Evolutionary conservation across 2,797 vertebrate genomes (phyloP).

Genomic region (Sebastes jordani): DNA sequence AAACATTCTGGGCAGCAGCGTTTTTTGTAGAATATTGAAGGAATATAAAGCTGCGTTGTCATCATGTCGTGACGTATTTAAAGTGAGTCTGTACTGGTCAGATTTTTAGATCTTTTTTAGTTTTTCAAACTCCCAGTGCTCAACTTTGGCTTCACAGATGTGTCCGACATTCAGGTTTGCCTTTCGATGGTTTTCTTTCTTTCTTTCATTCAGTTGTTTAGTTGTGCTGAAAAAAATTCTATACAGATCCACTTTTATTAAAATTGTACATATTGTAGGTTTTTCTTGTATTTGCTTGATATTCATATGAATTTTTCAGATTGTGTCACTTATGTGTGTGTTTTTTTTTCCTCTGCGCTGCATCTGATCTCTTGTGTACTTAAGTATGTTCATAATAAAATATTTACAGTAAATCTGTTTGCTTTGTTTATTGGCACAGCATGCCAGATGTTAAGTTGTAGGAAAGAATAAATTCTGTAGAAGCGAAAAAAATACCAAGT

Average conservation of each 20-base stretch:
- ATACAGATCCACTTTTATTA: conserved; percentile 57
- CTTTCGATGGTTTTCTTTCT: conserved; percentile 32
- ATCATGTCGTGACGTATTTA: conserved; percentile 56
- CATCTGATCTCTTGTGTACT: conserved; percentile 64
- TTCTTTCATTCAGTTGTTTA: conserved; percentile 10
- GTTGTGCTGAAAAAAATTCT: conserved; percentile 45
- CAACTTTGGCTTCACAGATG: conserved; percentile 24
- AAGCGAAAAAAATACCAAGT: background rate
- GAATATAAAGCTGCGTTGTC: conserved; percentile 28
- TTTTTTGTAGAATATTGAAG: conserved; percentile 43
- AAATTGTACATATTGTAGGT: conserved; percentile 73
- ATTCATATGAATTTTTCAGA: conserved; percentile 48
- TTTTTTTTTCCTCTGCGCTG: conserved; percentile 27
- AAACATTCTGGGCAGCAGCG: conserved; percentile 40
- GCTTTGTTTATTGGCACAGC: background rate
- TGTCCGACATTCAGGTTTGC: conserved; percentile 19
- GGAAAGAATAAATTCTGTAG: background rate
- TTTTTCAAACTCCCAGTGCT: conserved; percentile 33
- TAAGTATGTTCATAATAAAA: conserved; percentile 79
- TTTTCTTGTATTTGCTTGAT: conserved; percentile 58
- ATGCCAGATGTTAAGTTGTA: background rate
- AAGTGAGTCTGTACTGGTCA: conserved; percentile 37
- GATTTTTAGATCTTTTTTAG: conserved; percentile 42
- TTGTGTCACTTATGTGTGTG: conserved; percentile 31
- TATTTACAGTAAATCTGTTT: conserved; percentile 67